Percentiles rank a stretch among this genome's conserved stretches.
phyloP scores from a whole-genome alignment of 2,113 vertebrate genomes.

The Cepphus grylle region DNA sequence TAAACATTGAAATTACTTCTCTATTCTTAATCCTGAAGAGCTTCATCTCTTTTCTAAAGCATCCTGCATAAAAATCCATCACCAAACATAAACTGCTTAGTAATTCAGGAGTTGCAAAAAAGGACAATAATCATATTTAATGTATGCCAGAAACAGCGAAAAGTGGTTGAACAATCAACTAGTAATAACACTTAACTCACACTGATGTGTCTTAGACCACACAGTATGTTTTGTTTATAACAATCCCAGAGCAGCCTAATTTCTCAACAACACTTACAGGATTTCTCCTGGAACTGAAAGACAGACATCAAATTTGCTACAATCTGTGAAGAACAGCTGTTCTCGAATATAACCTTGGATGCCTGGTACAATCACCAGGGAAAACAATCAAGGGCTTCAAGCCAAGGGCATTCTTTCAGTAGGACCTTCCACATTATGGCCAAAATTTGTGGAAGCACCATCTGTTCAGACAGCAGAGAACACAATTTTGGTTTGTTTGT shows the following conservation, averaged over 20 bases:
- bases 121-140: neutral
- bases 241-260: neutral
- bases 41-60: neutral
- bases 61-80: neutral
- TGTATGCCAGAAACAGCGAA: neutral
- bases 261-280: neutral
- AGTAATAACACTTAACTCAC: neutral
- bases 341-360: neutral
- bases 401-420: neutral
- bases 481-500: neutral
- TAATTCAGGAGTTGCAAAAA: neutral
- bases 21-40: neutral
- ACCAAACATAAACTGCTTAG: neutral
- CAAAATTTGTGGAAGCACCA: neutral
- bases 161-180: neutral
- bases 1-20: neutral
- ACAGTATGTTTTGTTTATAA: neutral
- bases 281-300: neutral
- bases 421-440: neutral
- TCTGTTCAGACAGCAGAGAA: neutral
- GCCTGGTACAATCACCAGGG: neutral
- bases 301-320: neutral
- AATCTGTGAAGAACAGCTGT: conserved; percentile 27
- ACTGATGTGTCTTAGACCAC: neutral
- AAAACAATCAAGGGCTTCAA: neutral